phyloP scores from a whole-genome alignment of 2,113 vertebrate genomes.

The Gymnogyps californianus region DNA sequence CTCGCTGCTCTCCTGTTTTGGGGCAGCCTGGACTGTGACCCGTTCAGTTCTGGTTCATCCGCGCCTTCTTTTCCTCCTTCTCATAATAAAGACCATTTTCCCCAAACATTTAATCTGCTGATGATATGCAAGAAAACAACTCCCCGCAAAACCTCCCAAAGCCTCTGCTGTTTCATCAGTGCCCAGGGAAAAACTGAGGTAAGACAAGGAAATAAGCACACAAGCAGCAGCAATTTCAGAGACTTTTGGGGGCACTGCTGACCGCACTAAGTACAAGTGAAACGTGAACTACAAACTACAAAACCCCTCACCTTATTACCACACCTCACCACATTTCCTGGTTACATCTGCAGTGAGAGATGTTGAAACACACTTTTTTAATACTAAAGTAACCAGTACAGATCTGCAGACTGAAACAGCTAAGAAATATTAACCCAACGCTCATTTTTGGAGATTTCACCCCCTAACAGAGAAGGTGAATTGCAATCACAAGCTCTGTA shows the following conservation, averaged over 20 bases:
- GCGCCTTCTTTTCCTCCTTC: neutral
- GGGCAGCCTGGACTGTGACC: neutral
- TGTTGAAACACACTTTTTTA: neutral
- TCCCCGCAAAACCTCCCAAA: neutral
- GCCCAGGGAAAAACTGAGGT: neutral
- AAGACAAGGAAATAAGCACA: neutral
- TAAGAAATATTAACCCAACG: neutral
- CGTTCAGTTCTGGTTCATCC: neutral
- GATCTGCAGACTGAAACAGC: neutral
- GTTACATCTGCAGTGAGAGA: neutral
- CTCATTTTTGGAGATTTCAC: neutral
- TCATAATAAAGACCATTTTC: neutral
- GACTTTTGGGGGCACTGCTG: neutral
- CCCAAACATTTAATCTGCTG: neutral
- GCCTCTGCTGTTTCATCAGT: neutral
- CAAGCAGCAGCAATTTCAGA: neutral
- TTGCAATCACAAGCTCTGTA: neutral
- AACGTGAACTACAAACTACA: accelerated
- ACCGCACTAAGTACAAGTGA: neutral
- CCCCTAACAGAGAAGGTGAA: neutral
- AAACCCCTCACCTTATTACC: neutral
- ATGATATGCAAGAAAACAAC: neutral
- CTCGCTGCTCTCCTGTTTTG: neutral
- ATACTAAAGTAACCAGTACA: neutral
- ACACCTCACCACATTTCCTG: neutral